These are phyloP conservation scores for Salminus brasiliensis DNA, from an alignment of 2,113 vertebrate species.

Conservation along the genomic window DNA sequence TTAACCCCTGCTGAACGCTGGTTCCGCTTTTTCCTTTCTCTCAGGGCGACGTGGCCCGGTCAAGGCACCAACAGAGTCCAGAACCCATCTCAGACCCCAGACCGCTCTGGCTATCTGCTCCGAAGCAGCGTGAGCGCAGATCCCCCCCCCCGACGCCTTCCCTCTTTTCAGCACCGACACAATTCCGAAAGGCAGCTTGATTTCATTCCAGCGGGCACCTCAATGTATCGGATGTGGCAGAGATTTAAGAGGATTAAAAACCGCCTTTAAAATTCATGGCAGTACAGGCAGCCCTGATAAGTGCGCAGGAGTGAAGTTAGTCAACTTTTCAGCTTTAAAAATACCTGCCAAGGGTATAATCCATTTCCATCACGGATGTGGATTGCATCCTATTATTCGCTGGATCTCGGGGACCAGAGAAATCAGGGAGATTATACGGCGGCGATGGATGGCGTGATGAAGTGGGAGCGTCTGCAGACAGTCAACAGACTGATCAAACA, in stretches of 20 bases:
- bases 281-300: slow-evolving; percentile 41
- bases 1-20: slow-evolving; percentile 37
- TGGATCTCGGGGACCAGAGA: not conserved
- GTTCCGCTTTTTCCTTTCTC: no score
- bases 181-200: slow-evolving; percentile 42
- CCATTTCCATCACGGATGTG: slow-evolving; percentile 21
- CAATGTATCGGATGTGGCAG: slow-evolving; percentile 44
- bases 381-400: slow-evolving; percentile 31
- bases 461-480: not conserved
- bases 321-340: slow-evolving; percentile 45
- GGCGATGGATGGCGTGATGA: not conserved
- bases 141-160: slow-evolving; percentile 9
- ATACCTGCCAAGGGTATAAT: slow-evolving; percentile 15
- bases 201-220: slow-evolving; percentile 42
- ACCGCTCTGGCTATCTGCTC: slow-evolving; percentile 32
- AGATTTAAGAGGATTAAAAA: slow-evolving; percentile 55
- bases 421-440: not conserved
- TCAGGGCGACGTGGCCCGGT: slow-evolving; percentile 42
- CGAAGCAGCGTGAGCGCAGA: slow-evolving; percentile 23
- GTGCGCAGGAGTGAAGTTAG: slow-evolving; percentile 40
- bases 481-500: not conserved
- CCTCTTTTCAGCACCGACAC: slow-evolving; percentile 32
- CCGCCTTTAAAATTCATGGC: slow-evolving; percentile 45
- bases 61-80: slow-evolving; percentile 17
- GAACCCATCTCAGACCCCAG: slow-evolving; percentile 13